Conservation (phyloP, 2,797 vertebrate genomes). For the Danio jaintianensis region DNA sequence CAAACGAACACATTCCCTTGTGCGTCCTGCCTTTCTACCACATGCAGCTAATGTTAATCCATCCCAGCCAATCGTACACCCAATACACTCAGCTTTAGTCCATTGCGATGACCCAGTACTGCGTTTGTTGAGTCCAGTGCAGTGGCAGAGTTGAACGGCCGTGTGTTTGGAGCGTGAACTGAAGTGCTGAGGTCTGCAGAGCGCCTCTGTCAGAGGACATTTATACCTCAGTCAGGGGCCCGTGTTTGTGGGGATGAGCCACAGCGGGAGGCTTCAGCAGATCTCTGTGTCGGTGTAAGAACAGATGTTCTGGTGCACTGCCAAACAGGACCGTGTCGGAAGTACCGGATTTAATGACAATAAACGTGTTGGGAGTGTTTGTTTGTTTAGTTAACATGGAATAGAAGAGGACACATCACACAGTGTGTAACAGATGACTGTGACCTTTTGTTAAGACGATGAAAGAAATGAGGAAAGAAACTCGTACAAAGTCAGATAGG, state of each 20-base stretch:
- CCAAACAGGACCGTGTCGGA: neutral
- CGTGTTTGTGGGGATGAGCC: constrained; percentile 18
- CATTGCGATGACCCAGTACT: neutral
- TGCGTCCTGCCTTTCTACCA: constrained; percentile 22
- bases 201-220: constrained; percentile 69
- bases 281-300: neutral
- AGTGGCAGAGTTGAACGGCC: constrained; percentile 60
- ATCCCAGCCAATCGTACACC: constrained; percentile 54
- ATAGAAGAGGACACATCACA: too few species aligned
- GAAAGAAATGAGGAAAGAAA: too few species aligned
- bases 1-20: constrained; percentile 67
- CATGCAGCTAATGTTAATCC: constrained; percentile 63
- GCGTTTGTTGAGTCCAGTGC: constrained; percentile 29
- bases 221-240: constrained; percentile 24
- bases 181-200: constrained; percentile 75
- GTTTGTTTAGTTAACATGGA: too few species aligned
- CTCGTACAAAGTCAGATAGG: too few species aligned
- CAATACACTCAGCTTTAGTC: constrained; percentile 13
- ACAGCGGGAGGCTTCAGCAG: neutral
- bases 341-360: neutral
- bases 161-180: constrained; percentile 68
- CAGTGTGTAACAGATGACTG: too few species aligned
- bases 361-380: neutral
- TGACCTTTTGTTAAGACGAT: too few species aligned
- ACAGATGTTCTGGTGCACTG: constrained; percentile 11